Evolutionary conservation across 2,113 vertebrate species (phyloP).

Genomic region (Orientallactaga bullata): DNA sequence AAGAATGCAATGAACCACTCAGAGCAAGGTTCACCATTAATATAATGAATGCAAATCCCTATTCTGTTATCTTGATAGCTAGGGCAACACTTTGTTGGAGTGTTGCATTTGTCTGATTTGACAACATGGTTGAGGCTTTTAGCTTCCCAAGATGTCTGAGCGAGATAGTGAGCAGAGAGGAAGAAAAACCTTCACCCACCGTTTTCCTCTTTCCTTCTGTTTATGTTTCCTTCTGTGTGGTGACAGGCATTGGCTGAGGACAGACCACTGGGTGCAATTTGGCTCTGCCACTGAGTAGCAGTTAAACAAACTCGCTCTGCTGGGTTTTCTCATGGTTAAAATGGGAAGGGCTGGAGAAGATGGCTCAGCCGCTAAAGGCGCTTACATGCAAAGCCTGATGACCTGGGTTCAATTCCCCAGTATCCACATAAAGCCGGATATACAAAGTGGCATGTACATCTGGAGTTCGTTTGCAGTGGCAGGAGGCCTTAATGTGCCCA

Average conservation of each 20-base stretch:
- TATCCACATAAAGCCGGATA: too few species aligned
- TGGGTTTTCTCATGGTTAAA: conserved; percentile 7
- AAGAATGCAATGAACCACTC: background rate
- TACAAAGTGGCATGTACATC: too few species aligned
- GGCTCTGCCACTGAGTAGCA: background rate
- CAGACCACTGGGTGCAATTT: background rate
- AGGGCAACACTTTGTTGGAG: background rate
- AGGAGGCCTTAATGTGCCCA: too few species aligned
- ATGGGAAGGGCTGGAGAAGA: background rate
- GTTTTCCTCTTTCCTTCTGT: background rate
- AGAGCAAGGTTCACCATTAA: conserved; percentile 28
- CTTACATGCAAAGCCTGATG: too few species aligned
- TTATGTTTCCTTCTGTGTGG: background rate
- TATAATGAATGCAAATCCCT: background rate
- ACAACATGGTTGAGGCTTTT: background rate
- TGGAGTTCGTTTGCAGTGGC: too few species aligned
- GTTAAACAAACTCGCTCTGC: background rate
- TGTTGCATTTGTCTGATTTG: background rate
- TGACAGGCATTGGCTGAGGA: background rate
- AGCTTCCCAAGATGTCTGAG: conserved; percentile 7
- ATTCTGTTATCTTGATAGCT: background rate
- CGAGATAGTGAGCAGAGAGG: background rate
- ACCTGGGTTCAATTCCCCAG: too few species aligned
- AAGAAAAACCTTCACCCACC: background rate
- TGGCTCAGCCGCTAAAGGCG: too few species aligned